Percentiles rank a stretch among this genome's conserved stretches.
Conservation (phyloP, 2,797 vertebrate genomes). For the Nyctalus aviator region DNA sequence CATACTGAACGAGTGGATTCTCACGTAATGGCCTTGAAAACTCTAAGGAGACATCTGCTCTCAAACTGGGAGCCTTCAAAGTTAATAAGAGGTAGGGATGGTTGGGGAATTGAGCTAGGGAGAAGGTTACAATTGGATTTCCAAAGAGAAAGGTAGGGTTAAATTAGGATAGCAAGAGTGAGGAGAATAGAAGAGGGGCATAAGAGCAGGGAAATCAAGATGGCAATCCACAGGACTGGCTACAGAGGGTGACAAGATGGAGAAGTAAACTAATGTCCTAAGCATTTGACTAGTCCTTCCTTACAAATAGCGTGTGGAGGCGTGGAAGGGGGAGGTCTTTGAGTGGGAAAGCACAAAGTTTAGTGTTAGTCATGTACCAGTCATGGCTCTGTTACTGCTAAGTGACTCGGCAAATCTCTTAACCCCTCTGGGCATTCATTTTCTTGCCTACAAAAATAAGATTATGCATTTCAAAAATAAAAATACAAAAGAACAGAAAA, state of each 20-base stretch:
- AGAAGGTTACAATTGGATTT: neutral
- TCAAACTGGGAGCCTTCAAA: neutral
- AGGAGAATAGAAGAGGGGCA: neutral
- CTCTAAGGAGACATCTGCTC: neutral
- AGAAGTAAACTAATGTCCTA: neutral
- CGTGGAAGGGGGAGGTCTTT: no score
- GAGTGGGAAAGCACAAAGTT: neutral
- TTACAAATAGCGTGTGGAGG: neutral
- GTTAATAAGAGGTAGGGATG: neutral
- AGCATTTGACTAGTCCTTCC: neutral
- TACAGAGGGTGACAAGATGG: neutral
- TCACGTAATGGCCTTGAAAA: neutral
- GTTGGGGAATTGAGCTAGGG: neutral
- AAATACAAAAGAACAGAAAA: slow-evolving; percentile 32
- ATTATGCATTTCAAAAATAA: slow-evolving; percentile 50
- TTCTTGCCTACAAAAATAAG: slow-evolving; percentile 14
- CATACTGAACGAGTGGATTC: neutral
- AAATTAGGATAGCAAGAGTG: neutral
- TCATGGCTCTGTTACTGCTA: neutral
- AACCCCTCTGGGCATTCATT: neutral
- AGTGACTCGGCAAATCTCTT: neutral
- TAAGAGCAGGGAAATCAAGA: neutral
- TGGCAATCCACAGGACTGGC: neutral
- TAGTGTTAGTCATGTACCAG: neutral
- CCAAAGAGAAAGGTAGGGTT: slow-evolving; percentile 29